Base-by-base conservation (phyloP, 1,140 invertebrate species). In the Reticulitermes speratus region DNA sequence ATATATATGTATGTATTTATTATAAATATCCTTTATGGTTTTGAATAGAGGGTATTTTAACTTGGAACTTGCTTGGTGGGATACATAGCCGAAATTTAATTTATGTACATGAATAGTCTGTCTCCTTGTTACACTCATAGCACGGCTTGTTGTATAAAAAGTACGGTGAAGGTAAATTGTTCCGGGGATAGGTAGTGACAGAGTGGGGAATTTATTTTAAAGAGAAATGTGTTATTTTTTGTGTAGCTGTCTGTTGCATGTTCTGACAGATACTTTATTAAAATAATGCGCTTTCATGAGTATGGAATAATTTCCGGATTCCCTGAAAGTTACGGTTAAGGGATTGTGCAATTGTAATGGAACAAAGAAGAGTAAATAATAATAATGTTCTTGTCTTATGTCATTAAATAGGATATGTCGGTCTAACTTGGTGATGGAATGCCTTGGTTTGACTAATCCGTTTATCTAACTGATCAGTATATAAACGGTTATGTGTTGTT, bases 161-260 rank as follows among this genome's bases (percentile, higher is more conserved):
- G 14, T 16, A 55, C 7, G 65, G 65, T 75, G 65, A 75, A 30
- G 65, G 65, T 75, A n/a, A n/a, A 8, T 9, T 75, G 5, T 75
- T 30, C n/a, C n/a, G n/a, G 65, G 25, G 8, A 3, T 1, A n/a
- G 25, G n/a, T 0, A 30, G n/a, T 75, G 14, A 7, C 16, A 16
- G n/a, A 75, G 16, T 75, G n/a, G 65, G 65, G 3, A 30, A 6
- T 30, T 38, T 5, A 38, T 38, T 75, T 65, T 65, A 23, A 65
- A n/a, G 65, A 75, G 25, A 30, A 75, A n/a, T 75, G n/a, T 75
- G n/a, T 75, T 75, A 75, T 75, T 75, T 75, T 38, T 75, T 30
- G 30, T 75, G 65, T 75, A 75, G 19, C 65, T 75, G 65, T 75
- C n/a, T 75, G 65, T 75, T n/a, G 25, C n/a, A 75, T 75, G 14